A percentile compares a stretch with the other conserved stretches of the same genome.
phyloP scores from a whole-genome alignment of 2,113 vertebrate species.

The Castor canadensis region DNA sequence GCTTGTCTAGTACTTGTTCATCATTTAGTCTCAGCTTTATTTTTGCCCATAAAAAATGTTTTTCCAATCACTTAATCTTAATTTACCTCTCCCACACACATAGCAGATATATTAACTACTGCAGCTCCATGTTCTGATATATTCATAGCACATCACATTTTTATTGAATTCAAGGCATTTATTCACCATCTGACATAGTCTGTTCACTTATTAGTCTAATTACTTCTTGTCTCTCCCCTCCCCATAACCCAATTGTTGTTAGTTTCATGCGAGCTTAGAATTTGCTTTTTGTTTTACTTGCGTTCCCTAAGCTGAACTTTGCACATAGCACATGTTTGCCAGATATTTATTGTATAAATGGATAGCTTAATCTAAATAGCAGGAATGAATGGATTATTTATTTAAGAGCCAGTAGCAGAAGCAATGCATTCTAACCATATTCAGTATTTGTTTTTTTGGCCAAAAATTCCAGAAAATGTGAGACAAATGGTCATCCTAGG shows the following conservation, averaged over 20 bases:
- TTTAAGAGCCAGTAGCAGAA: neutral
- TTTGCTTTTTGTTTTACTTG: neutral
- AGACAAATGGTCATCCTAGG: neutral
- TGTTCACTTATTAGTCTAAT: neutral
- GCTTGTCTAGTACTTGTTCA: neutral
- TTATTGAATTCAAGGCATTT: neutral
- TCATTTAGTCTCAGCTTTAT: neutral
- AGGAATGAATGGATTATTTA: neutral
- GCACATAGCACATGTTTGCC: neutral
- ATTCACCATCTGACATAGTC: neutral
- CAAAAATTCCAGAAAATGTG: neutral
- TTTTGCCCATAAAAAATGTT: neutral
- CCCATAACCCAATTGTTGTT: neutral
- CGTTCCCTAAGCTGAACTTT: neutral
- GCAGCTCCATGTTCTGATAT: neutral
- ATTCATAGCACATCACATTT: neutral
- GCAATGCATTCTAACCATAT: neutral
- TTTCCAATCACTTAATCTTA: neutral
- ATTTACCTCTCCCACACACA: neutral
- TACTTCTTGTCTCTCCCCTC: neutral
- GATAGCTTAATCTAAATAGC: neutral
- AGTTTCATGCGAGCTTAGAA: neutral
- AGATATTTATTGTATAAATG: neutral
- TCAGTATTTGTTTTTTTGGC: neutral
- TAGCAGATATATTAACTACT: neutral